These are phyloP conservation scores for Crossaster papposus DNA, from an alignment of 53 echinoderm and acorn worm genomes.

Conservation along the genomic window DNA sequence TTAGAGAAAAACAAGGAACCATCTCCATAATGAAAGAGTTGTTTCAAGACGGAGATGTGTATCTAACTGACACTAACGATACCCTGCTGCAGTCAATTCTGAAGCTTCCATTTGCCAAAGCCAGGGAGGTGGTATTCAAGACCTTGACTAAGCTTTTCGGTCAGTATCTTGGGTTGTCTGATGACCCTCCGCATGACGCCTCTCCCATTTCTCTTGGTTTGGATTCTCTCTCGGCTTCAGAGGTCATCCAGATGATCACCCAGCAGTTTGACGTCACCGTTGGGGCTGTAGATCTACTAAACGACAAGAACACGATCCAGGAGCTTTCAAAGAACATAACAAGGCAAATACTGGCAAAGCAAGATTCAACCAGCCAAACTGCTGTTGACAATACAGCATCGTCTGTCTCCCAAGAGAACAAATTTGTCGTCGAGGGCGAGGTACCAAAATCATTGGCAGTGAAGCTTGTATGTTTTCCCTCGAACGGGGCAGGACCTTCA, in stretches of 20 bases:
- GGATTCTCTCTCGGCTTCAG: conserved; percentile 70
- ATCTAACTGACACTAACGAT: not conserved
- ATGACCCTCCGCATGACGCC: conserved; percentile 28
- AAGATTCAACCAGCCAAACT: not conserved
- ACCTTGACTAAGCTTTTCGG: conserved; percentile 38
- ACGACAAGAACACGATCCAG: conserved; percentile 38
- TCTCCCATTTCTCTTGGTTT: conserved; percentile 64
- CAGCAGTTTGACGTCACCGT: conserved; percentile 59
- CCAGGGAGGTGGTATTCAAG: conserved; percentile 21
- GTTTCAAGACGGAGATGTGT: conserved; percentile 34
- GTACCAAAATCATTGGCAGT: conserved; percentile 13
- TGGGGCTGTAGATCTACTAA: conserved; percentile 62
- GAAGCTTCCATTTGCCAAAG: conserved; percentile 44
- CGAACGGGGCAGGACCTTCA: conserved; percentile 72
- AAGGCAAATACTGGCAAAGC: not conserved
- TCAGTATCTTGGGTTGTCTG: conserved; percentile 60
- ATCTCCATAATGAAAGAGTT: conserved; percentile 61
- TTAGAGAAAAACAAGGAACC: conserved; percentile 37
- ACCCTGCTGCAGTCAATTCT: conserved; percentile 42
- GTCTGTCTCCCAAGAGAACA: not conserved
- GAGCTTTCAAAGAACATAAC: conserved; percentile 34
- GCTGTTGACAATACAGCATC: not conserved
- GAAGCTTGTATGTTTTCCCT: conserved; percentile 73
- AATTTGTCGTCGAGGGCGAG: conserved; percentile 26
- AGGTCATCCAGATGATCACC: conserved; percentile 49